Evolutionary conservation across 2,888 invertebrate genomes (phyloP).

Genomic region (Tyria jacobaeae): DNA sequence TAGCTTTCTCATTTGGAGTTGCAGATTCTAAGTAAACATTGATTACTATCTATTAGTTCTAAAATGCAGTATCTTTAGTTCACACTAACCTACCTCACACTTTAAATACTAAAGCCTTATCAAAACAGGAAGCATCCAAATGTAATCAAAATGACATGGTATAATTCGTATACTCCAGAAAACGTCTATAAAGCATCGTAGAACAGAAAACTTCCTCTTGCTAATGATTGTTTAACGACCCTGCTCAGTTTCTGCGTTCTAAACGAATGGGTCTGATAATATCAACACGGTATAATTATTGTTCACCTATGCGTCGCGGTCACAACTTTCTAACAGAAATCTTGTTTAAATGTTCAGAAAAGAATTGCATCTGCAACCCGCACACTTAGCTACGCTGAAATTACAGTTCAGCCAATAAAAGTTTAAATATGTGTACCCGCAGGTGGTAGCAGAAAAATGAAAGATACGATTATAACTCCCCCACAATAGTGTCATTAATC

Average conservation of each 20-base stretch:
- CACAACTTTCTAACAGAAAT: slow-evolving; percentile 11
- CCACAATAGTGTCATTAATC: slow-evolving; percentile 83
- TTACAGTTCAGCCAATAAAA: slow-evolving; percentile 44
- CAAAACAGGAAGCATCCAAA: slow-evolving; percentile 27
- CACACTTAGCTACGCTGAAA: slow-evolving; percentile 42
- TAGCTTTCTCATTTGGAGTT: neutral
- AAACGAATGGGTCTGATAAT: slow-evolving; percentile 9
- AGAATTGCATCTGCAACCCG: slow-evolving; percentile 40
- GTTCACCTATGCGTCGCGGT: slow-evolving; percentile 11
- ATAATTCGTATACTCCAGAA: slow-evolving; percentile 26
- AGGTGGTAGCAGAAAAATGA: slow-evolving; percentile 70
- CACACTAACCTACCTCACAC: slow-evolving; percentile 42
- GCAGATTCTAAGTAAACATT: too few relatives aligned
- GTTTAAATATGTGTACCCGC: slow-evolving; percentile 52
- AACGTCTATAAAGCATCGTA: slow-evolving; percentile 22
- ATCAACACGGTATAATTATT: slow-evolving; percentile 8
- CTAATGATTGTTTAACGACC: slow-evolving; percentile 21
- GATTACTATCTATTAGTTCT: too few relatives aligned
- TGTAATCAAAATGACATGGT: slow-evolving; percentile 30
- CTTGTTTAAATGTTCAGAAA: slow-evolving; percentile 34
- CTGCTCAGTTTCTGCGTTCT: slow-evolving; percentile 3
- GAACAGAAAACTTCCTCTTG: slow-evolving; percentile 32
- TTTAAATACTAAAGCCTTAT: slow-evolving; percentile 22
- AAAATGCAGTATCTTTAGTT: neutral
- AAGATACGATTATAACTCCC: slow-evolving; percentile 64